These are phyloP conservation scores for Anoplolepis gracilipes DNA, from an alignment of 1,140 invertebrate species.

Conservation along the genomic window DNA sequence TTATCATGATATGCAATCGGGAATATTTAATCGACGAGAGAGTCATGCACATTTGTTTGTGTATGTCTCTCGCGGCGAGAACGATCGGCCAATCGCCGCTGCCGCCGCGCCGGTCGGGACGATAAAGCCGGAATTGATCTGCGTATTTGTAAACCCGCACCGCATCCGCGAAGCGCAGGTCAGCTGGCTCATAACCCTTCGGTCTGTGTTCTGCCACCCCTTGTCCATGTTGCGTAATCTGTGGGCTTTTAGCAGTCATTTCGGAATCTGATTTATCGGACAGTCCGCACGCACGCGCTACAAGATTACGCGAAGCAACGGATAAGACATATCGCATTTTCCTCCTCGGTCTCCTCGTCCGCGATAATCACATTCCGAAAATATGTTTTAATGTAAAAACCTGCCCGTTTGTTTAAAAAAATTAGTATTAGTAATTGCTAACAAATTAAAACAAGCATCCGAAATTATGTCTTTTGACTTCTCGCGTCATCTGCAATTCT, in stretches of 20 bases:
- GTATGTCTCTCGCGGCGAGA: background rate
- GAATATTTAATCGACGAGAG: slow-evolving; percentile 63
- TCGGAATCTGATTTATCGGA: slow-evolving; percentile 69
- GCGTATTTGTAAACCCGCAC: slow-evolving; percentile 73
- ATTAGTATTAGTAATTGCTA: background rate
- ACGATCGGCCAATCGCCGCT: slow-evolving; percentile 58
- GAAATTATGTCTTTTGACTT: background rate
- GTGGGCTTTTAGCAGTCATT: slow-evolving; percentile 71
- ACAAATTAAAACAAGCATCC: background rate
- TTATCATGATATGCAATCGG: slow-evolving; percentile 60
- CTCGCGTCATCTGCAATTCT: too few species aligned
- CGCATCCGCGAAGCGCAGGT: slow-evolving; percentile 52
- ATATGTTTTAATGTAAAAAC: background rate
- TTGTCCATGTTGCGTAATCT: background rate
- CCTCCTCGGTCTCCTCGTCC: too few species aligned
- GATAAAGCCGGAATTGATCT: slow-evolving; percentile 76
- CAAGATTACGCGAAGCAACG: slow-evolving; percentile 35
- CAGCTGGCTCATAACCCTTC: slow-evolving; percentile 44
- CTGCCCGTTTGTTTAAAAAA: background rate
- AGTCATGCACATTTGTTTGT: background rate
- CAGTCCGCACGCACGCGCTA: background rate
- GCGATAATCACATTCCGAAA: background rate
- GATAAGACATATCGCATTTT: slow-evolving; percentile 9
- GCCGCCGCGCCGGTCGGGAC: slow-evolving; percentile 43
- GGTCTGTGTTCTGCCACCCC: too few species aligned